Conservation (phyloP, 2,113 vertebrate species). For the Albula goreensis region DNA sequence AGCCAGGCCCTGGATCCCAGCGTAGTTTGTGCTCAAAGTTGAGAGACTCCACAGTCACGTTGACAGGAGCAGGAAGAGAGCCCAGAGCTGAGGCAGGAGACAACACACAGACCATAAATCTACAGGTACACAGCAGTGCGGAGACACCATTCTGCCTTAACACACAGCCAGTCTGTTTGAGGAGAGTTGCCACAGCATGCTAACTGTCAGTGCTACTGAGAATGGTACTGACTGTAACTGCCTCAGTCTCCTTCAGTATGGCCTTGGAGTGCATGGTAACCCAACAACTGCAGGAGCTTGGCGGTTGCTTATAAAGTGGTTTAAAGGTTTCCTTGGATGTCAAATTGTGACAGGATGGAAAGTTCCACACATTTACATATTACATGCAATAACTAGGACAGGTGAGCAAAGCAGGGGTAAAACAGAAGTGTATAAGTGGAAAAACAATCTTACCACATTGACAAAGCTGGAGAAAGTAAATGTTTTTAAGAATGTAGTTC, state of each 20-base stretch:
- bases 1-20: slow-evolving; percentile 50
- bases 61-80: slow-evolving; percentile 38
- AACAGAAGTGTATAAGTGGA: neutral
- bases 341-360: neutral
- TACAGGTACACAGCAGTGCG: neutral
- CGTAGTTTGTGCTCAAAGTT: slow-evolving; percentile 50
- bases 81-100: slow-evolving; percentile 20
- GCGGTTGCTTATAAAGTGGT: too few relatives aligned
- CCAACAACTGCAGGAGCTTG: too few relatives aligned
- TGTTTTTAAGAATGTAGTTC: neutral
- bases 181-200: too few relatives aligned
- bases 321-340: neutral
- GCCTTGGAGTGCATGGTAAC: too few relatives aligned
- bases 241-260: too few relatives aligned
- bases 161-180: neutral
- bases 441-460: neutral
- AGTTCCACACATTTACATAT: neutral
- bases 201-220: too few relatives aligned
- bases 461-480: neutral
- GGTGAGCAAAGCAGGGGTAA: neutral
- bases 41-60: slow-evolving; percentile 14
- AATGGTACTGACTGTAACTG: too few relatives aligned
- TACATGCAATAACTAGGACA: too few relatives aligned
- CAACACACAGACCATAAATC: neutral
- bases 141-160: too few relatives aligned